These are phyloP conservation scores for Brachyptera risi DNA, from an alignment of 2,888 invertebrate genomes.

Conservation along the genomic window DNA sequence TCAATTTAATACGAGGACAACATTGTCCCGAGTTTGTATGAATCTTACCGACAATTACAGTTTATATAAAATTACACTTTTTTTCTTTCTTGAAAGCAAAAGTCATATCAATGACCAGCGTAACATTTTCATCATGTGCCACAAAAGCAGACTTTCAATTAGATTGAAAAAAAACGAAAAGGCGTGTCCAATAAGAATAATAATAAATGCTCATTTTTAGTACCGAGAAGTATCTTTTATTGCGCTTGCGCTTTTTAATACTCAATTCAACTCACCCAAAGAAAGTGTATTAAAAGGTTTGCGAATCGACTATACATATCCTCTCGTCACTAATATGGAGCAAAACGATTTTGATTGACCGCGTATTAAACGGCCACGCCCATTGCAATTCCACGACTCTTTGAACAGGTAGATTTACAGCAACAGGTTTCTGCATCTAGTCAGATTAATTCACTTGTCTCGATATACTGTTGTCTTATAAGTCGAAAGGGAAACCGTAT, in stretches of 20 bases:
- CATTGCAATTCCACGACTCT: conserved; percentile 5
- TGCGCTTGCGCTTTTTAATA: too few relatives aligned
- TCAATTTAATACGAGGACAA: too few relatives aligned
- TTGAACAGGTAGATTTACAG: not conserved
- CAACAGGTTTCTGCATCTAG: not conserved
- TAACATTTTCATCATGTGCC: not conserved
- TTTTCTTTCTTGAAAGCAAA: conserved; percentile 1
- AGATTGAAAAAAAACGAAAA: not conserved
- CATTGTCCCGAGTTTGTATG: too few relatives aligned
- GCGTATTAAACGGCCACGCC: not conserved
- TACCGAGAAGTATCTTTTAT: too few relatives aligned
- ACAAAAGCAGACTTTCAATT: not conserved
- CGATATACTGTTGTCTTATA: not conserved
- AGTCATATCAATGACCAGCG: not conserved
- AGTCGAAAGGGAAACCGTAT: conserved; percentile 3
- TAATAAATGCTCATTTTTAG: too few relatives aligned
- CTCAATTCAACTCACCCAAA: too few relatives aligned
- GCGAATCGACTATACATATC: not conserved
- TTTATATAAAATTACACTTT: too few relatives aligned
- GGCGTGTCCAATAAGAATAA: too few relatives aligned
- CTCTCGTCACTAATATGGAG: conserved; percentile 6
- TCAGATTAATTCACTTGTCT: not conserved
- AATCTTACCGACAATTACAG: too few relatives aligned
- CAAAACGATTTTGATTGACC: not conserved
- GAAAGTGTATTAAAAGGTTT: not conserved